Evolutionary conservation across 2,113 vertebrate genomes (phyloP).

Genomic region (Herpailurus yagouaroundi): DNA sequence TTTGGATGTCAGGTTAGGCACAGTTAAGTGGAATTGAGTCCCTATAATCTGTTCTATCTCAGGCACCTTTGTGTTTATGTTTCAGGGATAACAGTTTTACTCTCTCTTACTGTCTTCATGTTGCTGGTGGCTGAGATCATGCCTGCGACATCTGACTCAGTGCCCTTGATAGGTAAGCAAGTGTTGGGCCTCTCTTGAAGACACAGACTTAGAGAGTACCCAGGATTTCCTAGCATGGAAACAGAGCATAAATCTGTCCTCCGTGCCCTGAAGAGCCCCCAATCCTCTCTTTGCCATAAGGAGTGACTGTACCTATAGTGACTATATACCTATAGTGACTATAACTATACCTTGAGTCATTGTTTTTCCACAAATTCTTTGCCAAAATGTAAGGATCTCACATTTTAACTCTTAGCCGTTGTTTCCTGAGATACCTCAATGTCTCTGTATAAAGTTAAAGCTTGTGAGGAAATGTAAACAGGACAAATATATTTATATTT

Average conservation of each 20-base stretch:
- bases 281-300: not conserved
- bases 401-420: not conserved
- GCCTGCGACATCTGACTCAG: constrained; percentile 96
- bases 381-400: not conserved
- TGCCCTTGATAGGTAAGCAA: constrained; percentile 94
- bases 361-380: not conserved
- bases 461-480: not conserved
- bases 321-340: no score
- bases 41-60: rapidly evolving
- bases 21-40: rapidly evolving
- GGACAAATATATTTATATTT: not conserved
- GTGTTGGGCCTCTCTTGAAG: rapidly evolving
- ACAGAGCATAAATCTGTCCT: rapidly evolving
- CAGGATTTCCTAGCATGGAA: not conserved
- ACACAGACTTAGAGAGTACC: rapidly evolving
- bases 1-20: not conserved
- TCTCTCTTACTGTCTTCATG: constrained; percentile 98
- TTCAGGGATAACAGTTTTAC: constrained; percentile 96
- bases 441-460: not conserved
- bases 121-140: constrained; percentile 97
- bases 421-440: not conserved
- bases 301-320: not conserved
- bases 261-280: no score
- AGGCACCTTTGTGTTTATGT: constrained; percentile 28
- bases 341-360: not conserved